Evolutionary conservation across 1,140 invertebrate species (phyloP).

Genomic region (Caenorhabditis remanei): DNA sequence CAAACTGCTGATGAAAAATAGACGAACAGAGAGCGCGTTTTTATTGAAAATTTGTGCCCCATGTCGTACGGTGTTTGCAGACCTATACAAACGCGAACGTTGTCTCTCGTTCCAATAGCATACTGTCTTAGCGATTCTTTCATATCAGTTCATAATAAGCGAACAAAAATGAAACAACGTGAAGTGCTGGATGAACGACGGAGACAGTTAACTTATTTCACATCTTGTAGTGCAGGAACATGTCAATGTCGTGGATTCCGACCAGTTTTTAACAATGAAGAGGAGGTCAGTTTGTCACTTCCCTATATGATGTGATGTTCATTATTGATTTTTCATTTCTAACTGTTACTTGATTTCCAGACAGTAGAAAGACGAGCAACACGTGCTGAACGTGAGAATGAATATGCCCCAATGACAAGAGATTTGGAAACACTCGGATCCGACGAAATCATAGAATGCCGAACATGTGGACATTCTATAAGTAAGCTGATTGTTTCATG

Average conservation of each 20-base stretch:
- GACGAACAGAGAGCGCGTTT: not conserved
- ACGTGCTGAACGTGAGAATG: not conserved
- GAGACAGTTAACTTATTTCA: conserved; percentile 45
- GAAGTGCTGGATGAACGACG: not conserved
- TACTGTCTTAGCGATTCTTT: not conserved
- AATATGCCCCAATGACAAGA: conserved; percentile 26
- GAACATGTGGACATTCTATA: conserved; percentile 28
- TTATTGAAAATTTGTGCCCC: not conserved
- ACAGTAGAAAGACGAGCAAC: conserved; percentile 14
- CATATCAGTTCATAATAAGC: not conserved
- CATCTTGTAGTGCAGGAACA: conserved; percentile 23
- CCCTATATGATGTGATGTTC: not conserved
- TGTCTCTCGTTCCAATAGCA: not conserved
- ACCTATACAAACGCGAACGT: not conserved
- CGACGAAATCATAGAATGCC: conserved; percentile 29
- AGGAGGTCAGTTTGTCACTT: not conserved
- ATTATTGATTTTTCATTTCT: not conserved
- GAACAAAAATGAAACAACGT: conserved; percentile 26
- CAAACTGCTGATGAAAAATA: too few relatives aligned
- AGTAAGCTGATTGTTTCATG: not conserved
- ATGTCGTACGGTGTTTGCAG: not conserved
- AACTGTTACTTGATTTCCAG: not conserved
- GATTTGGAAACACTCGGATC: conserved; percentile 5
- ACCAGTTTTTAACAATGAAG: not conserved
- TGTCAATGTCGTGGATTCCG: conserved; percentile 26